These are phyloP conservation scores for Escarpia spicata DNA, from an alignment of 2,888 invertebrate species.

Conservation along the genomic window DNA sequence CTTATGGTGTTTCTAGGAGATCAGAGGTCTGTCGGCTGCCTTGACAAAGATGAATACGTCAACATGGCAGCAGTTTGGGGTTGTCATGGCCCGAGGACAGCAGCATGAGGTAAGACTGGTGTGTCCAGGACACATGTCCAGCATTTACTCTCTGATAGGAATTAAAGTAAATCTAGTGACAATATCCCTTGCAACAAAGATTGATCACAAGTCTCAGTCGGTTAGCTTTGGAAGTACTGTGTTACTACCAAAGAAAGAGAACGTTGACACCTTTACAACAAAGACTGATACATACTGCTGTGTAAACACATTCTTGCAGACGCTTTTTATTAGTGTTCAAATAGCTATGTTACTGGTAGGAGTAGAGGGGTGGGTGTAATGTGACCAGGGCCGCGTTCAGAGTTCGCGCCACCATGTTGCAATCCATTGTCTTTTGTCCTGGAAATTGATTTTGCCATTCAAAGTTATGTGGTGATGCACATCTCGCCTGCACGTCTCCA, in stretches of 20 bases:
- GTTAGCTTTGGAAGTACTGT: neutral
- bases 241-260: neutral
- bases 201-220: neutral
- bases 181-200: neutral
- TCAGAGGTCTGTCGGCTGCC: neutral
- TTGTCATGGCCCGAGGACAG: neutral
- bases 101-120: neutral
- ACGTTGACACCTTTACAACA: neutral
- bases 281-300: neutral
- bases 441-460: too few relatives aligned
- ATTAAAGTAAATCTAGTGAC: neutral
- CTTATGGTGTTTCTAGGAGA: neutral
- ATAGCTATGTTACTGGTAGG: neutral
- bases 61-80: neutral
- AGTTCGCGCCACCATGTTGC: too few relatives aligned
- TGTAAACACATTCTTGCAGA: neutral
- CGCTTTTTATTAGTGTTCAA: neutral
- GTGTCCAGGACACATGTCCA: neutral
- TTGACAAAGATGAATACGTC: neutral
- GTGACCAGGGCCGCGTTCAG: too few relatives aligned
- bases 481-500: too few relatives aligned
- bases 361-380: too few relatives aligned
- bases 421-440: too few relatives aligned
- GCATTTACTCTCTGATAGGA: neutral
- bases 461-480: too few relatives aligned